phyloP scores from a whole-genome alignment of 1,140 invertebrate genomes.

The Zaprionus vittiger region DNA sequence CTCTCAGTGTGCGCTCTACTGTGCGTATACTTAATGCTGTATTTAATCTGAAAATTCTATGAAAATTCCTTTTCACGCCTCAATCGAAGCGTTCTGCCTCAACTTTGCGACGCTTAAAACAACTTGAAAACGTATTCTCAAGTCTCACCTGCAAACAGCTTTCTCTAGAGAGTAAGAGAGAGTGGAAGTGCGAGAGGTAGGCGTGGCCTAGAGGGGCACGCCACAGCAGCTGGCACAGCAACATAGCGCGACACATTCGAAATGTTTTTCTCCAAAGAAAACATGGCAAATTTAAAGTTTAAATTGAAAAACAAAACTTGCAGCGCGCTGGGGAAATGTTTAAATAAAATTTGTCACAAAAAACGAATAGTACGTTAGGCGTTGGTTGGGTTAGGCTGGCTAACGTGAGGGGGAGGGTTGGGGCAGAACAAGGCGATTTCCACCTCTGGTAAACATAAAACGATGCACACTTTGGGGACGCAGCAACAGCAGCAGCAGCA shows the following conservation, averaged over 20 bases:
- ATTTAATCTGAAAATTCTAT: background rate
- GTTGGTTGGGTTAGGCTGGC: background rate
- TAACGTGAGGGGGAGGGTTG: background rate
- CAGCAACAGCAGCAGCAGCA: conserved; percentile 12
- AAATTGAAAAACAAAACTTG: conserved; percentile 72
- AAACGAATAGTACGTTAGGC: conserved; percentile 18
- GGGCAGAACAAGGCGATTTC: conserved; percentile 38
- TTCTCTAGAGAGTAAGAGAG: conserved; percentile 12
- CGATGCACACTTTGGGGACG: conserved; percentile 77
- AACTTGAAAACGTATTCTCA: conserved; percentile 19
- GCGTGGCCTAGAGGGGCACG: background rate
- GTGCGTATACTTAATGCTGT: conserved; percentile 1
- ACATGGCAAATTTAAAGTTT: conserved; percentile 72
- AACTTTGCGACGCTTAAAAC: background rate
- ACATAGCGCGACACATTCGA: conserved; percentile 50
- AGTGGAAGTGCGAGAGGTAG: background rate
- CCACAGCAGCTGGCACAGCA: conserved; percentile 60
- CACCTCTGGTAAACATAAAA: conserved; percentile 79
- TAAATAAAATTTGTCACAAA: conserved; percentile 61
- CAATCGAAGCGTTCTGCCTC: background rate
- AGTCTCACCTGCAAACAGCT: conserved; percentile 41
- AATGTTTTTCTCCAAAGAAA: conserved; percentile 59
- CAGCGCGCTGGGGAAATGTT: conserved; percentile 36
- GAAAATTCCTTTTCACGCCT: background rate
- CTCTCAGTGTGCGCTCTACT: background rate